Conservation (phyloP, 2,113 vertebrate species). For the Myrmecophaga tridactyla region DNA sequence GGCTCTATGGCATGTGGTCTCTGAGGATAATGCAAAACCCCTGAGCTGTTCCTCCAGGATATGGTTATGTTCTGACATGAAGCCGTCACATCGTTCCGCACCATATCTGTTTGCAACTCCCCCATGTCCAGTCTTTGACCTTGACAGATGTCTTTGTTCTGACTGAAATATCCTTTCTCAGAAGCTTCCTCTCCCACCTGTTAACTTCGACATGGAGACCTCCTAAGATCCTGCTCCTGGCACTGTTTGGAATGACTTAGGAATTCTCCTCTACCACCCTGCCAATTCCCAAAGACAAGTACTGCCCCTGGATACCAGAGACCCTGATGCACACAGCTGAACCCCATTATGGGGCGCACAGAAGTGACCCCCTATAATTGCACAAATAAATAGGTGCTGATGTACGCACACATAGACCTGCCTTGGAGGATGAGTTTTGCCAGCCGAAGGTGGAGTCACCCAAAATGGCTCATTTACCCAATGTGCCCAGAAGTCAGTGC, state of each 20-base stretch:
- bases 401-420: fast-evolving
- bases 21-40: not conserved
- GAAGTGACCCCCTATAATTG: too few species aligned
- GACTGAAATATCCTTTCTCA: not conserved
- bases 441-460: not conserved
- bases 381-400: fast-evolving
- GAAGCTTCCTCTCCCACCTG: not conserved
- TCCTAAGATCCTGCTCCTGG: fast-evolving
- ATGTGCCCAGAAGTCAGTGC: too few species aligned
- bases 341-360: not conserved
- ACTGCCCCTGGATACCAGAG: not conserved
- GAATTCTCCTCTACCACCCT: fast-evolving
- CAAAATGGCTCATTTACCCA: too few species aligned
- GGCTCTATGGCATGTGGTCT: not conserved
- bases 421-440: too few species aligned
- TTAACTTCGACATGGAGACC: not conserved
- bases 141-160: not conserved
- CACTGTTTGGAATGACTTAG: not conserved
- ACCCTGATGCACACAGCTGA: fast-evolving
- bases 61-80: fast-evolving
- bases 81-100: fast-evolving
- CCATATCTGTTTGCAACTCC: fast-evolving
- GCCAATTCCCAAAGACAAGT: too few species aligned
- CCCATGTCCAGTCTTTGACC: too few species aligned
- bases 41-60: fast-evolving